Base-by-base conservation (phyloP, 2,888 invertebrate genomes). In the Aelia acuminata region DNA sequence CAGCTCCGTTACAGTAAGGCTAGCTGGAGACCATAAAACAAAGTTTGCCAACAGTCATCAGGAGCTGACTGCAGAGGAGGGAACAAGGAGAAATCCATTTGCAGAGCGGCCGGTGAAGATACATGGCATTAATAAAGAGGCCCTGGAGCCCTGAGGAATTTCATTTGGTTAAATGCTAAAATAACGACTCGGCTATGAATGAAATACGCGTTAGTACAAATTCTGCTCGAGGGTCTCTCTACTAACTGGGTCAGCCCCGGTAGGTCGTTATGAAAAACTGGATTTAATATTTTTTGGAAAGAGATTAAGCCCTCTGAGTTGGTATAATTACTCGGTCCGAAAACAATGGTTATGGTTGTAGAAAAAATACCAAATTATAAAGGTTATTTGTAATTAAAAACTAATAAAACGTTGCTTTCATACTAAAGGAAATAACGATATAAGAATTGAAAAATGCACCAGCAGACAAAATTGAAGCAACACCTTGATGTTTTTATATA, bases 121-220 rank as follows among this genome's bases (percentile, higher is more conserved):
- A 53, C 85, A 49, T 49, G 47, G 85, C 49, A 85, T 85, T 49
- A 85, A 85, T 85, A 35, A 50, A 85, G 84, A 49, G 85, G 47
- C 49, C 85, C 5, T 8, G 75, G n/a, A 39, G 31, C 75, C n/a
- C 43, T 47, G 49, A 49, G 85, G 85, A 49, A 47, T 85, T 85
- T 85, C 85, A 85, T 85, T 85, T 85, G 85, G 85, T 49, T 85
- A 85, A 85, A 85, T 85, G 49, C 53, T 47, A 85, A 85, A 49
- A 85, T 85, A 85, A 85, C 47, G 85, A 50, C 49, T 31, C 11
- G 35, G 85, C 85, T 47, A 85, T 85, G 85, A 85, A 85, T 85
- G 85, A 85, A 53, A 85, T 35, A 85, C 85, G 53, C 85, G 53
- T 85, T 85, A 85, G 85, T 85, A 50, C 47, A 85, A 85, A 53